Percentiles rank a stretch among this genome's conserved stretches.
These are phyloP conservation scores for Heterodera carotae DNA, from an alignment of 1,140 invertebrate species.

Conservation along the genomic window DNA sequence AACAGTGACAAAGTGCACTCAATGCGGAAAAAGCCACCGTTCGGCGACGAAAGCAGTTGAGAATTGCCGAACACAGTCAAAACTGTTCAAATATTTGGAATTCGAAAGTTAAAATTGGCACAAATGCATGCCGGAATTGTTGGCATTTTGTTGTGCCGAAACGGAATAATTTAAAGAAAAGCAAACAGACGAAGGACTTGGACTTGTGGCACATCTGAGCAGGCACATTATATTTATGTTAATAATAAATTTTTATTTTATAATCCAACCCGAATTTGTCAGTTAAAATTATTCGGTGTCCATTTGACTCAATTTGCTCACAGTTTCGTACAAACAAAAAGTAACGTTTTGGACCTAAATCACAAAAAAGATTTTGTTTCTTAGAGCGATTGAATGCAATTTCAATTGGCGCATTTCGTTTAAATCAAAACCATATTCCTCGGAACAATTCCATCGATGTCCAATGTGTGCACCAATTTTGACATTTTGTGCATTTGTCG, in stretches of 20 bases:
- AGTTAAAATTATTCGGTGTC: neutral
- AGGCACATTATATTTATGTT: neutral
- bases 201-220: neutral
- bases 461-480: constrained; percentile 15
- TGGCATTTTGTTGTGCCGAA: neutral
- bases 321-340: constrained; percentile 17
- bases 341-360: constrained; percentile 24
- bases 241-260: neutral
- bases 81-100: neutral
- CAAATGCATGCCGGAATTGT: neutral
- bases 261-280: constrained; percentile 30
- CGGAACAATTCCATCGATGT: constrained; percentile 25
- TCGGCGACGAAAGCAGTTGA: neutral
- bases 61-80: neutral
- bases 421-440: constrained; percentile 14
- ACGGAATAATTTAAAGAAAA: neutral
- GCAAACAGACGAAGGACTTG: neutral
- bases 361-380: neutral
- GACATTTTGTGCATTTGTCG: constrained; percentile 12
- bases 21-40: neutral
- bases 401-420: neutral
- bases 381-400: too few relatives aligned
- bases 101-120: neutral
- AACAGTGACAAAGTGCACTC: neutral
- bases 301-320: constrained; percentile 23